These are phyloP conservation scores for Epinephelus moara DNA, from an alignment of 2,113 vertebrate species.

Conservation along the genomic window DNA sequence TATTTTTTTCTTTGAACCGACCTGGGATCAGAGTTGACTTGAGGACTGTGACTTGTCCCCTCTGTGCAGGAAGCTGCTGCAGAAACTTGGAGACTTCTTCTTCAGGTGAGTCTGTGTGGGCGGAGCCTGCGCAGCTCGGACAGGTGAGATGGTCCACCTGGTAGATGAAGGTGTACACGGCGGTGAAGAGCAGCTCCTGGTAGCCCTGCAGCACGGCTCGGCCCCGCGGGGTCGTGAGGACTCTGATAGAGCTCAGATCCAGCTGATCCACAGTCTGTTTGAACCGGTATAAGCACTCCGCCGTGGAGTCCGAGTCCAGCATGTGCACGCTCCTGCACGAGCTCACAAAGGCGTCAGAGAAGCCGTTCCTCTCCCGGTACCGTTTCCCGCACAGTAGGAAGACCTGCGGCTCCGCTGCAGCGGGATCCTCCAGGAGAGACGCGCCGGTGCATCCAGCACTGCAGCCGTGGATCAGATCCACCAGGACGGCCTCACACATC, in stretches of 20 bases:
- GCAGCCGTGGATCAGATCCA: conserved; percentile 60
- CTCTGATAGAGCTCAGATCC: conserved; percentile 78
- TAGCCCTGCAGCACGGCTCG: conserved; percentile 82
- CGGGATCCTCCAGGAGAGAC: background rate
- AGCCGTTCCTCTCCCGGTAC: background rate
- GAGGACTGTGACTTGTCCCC: conserved; percentile 86
- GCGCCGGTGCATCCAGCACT: background rate
- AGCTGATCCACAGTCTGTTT: conserved; percentile 89
- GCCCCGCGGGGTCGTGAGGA: conserved; percentile 83
- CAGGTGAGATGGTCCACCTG: conserved; percentile 37
- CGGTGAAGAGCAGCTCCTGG: conserved; percentile 88
- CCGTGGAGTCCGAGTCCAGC: conserved; percentile 74
- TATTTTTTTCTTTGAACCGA: conserved; percentile 63
- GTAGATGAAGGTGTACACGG: conserved; percentile 88
- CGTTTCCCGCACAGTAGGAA: conserved; percentile 59
- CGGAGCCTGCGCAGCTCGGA: conserved; percentile 22
- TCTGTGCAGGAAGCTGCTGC: conserved; percentile 86
- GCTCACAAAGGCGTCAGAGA: accelerated
- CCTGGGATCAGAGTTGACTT: conserved; percentile 91
- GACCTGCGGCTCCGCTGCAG: background rate
- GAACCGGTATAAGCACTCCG: conserved; percentile 85
- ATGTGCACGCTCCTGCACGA: conserved; percentile 17
- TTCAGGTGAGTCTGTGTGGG: conserved; percentile 29
- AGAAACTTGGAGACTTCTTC: conserved; percentile 85
- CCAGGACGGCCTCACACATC: conserved; percentile 48